phyloP scores from a whole-genome alignment of 2,888 invertebrate species.

The Miltochrista miniata region DNA sequence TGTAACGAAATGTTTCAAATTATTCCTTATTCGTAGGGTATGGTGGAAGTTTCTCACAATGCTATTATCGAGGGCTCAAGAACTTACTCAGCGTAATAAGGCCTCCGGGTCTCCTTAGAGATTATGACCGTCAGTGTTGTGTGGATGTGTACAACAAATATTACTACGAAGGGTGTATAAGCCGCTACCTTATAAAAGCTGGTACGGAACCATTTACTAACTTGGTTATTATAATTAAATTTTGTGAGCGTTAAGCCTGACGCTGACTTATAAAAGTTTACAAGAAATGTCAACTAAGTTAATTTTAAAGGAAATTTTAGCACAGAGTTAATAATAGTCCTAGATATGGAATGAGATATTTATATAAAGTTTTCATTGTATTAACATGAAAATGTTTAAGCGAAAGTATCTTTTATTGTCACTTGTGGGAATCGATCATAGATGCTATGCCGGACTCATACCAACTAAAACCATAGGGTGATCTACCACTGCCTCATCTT shows the following conservation, averaged over 20 bases:
- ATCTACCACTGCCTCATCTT: too few species aligned
- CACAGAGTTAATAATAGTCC: too few species aligned
- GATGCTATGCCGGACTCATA: too few species aligned
- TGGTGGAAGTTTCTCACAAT: slow-evolving; percentile 50
- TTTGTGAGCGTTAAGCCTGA: slow-evolving; percentile 7
- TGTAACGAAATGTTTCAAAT: slow-evolving; percentile 22
- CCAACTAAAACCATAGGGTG: too few species aligned
- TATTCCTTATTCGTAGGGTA: slow-evolving; percentile 48
- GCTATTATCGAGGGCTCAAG: slow-evolving; percentile 45
- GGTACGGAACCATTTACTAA: slow-evolving; percentile 17
- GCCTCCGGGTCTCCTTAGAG: slow-evolving; percentile 51
- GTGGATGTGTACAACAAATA: slow-evolving; percentile 36
- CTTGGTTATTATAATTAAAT: slow-evolving; percentile 17
- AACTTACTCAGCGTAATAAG: slow-evolving; percentile 51
- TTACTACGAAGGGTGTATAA: slow-evolving; percentile 46
- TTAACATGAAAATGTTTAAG: too few species aligned
- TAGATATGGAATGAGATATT: too few species aligned
- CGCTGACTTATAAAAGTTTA: neutral
- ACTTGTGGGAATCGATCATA: too few species aligned
- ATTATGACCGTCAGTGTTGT: slow-evolving; percentile 51
- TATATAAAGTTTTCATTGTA: too few species aligned
- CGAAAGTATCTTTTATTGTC: too few species aligned
- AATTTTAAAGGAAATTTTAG: too few species aligned
- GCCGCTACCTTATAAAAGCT: slow-evolving; percentile 30
- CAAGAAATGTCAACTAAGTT: too few species aligned